Conservation (phyloP, 2,113 vertebrate species). For the Accipiter cooperii region DNA sequence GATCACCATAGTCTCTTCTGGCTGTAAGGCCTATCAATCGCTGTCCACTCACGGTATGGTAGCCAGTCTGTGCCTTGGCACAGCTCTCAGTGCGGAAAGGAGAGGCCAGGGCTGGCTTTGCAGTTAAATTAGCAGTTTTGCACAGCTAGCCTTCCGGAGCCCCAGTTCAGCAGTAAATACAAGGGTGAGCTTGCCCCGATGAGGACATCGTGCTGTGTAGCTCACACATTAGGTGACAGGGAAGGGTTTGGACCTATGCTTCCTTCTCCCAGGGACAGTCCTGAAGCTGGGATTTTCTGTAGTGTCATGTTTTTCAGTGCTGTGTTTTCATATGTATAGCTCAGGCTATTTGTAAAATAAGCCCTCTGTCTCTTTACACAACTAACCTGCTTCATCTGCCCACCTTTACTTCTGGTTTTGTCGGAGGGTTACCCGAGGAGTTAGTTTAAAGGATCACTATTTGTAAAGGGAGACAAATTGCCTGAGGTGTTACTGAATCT, state of each 20-base stretch:
- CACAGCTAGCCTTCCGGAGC: neutral
- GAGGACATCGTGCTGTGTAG: accelerated
- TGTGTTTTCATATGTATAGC: neutral
- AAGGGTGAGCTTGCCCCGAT: neutral
- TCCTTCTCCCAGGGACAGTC: neutral
- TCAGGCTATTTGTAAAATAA: neutral
- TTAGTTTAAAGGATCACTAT: neutral
- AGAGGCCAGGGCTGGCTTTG: neutral
- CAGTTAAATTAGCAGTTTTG: neutral
- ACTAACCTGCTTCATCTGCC: neutral
- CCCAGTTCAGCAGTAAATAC: accelerated
- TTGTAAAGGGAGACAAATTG: neutral
- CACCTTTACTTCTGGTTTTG: neutral
- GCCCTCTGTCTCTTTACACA: neutral
- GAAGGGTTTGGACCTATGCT: neutral
- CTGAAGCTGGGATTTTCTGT: neutral
- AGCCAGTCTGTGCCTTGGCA: neutral
- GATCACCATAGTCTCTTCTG: neutral
- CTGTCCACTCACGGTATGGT: neutral
- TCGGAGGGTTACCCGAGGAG: neutral
- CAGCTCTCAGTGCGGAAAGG: accelerated
- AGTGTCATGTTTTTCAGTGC: neutral
- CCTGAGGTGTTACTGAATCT: neutral
- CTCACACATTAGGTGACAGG: neutral
- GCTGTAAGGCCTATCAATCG: neutral